Evolutionary conservation across 2,797 vertebrate genomes (phyloP), one percentile per base, ranked within the genome.

Genomic region (Leuciscus waleckii): DNA sequence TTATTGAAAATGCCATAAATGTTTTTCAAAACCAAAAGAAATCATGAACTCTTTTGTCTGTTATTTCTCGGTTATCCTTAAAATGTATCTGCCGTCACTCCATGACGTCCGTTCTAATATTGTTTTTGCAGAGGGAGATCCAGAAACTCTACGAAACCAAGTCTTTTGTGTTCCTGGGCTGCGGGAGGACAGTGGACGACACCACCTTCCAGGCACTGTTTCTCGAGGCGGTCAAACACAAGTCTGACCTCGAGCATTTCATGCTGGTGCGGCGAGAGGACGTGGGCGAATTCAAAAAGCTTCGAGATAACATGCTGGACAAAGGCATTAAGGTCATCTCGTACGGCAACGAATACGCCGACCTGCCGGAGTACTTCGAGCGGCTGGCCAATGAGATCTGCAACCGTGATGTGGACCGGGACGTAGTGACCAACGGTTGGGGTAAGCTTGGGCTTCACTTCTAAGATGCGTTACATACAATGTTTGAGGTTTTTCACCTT

Each of bases 281-380:
- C 0, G 97, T 97, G 83, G 98, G 97, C 0, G 98, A 99, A 89
- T 99, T 99, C 92, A 98, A 98, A 94, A 98, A 98, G 92, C 96
- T 99, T 49, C 95, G 97, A 0, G 97, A 99, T 94, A 98, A 99
- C 93, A 98, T 99, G 98, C 93, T 99, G 89, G 98, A 99, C 93
- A 98, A 99, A 91, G 98, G 98, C 83, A 99, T 99, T 87, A 98
- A 99, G 89, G 98, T 99, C 81, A 97, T 99, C 90, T 97, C 98
- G 75, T 99, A 99, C 0, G 98, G 98, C 79, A 96, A 97, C 0
- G 96, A 99, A 80, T 98, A 98, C 6, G 70, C 93, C 0, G 97
- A 99, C 91, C 91, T 99, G 89, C 98, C 98, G 0, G 97, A 99
- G 83, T 99, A 99, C 93, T 97, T 99, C 0, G 96, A 96, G 93